phyloP scores from a whole-genome alignment of 2,888 invertebrate species.

The Nymphalis polychloros region DNA sequence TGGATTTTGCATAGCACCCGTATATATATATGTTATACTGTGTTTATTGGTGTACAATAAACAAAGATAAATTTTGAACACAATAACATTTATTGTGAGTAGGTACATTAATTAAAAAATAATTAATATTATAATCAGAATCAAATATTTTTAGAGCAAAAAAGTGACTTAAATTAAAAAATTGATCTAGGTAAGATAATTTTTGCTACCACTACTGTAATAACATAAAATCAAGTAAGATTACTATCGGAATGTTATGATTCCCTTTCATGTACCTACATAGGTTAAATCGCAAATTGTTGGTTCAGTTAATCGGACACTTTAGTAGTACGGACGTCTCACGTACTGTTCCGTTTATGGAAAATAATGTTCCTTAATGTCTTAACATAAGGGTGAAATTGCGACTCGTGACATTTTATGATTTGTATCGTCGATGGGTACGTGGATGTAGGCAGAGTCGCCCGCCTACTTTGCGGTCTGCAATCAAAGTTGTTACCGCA shows the following conservation, averaged over 20 bases:
- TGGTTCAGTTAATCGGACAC: conserved; percentile 62
- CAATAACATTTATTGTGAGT: too few species aligned
- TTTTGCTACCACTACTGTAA: conserved; percentile 64
- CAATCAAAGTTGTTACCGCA: conserved; percentile 48
- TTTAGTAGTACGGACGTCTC: conserved; percentile 51
- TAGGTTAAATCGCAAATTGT: conserved; percentile 76
- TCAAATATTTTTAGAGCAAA: too few species aligned
- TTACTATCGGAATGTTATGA: conserved; percentile 64
- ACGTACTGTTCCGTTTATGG: conserved; percentile 42
- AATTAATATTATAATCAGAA: too few species aligned
- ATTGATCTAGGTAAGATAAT: conserved; percentile 11
- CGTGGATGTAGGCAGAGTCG: conserved; percentile 40
- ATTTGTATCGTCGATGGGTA: conserved; percentile 44
- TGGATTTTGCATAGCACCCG: neutral
- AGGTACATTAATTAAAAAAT: too few species aligned
- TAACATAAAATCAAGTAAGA: conserved; percentile 70
- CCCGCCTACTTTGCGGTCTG: conserved; percentile 45
- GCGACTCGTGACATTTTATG: conserved; percentile 40
- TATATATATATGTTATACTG: too few species aligned
- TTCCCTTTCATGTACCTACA: conserved; percentile 62
- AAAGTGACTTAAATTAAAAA: neutral
- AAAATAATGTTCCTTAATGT: conserved; percentile 47
- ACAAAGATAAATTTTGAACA: too few species aligned
- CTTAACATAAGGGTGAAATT: conserved; percentile 46
- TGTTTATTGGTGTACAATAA: too few species aligned